Evolutionary conservation across 30 jellyfish, hydroid and myxozoan genomes (phyloP).

Genomic region (Mastigias papua): DNA sequence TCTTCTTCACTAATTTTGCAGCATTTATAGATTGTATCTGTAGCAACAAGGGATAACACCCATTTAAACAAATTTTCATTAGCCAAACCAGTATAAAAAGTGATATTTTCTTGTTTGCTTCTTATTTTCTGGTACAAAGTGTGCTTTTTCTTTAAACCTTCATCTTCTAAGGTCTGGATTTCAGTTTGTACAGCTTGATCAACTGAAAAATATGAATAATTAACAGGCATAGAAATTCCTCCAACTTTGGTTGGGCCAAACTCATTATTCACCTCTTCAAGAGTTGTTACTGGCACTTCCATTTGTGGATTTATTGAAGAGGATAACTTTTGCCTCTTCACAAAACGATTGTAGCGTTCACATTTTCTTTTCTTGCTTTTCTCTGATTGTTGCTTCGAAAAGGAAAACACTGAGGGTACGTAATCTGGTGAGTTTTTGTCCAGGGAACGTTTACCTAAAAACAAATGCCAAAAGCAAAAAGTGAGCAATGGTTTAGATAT

Average conservation of each 20-base stretch:
- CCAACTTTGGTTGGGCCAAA: conserved; percentile 8
- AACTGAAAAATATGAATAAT: background rate
- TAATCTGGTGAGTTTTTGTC: conserved; percentile 39
- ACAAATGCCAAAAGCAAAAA: background rate
- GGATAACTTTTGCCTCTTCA: conserved; percentile 20
- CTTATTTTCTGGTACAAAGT: conserved; percentile 38
- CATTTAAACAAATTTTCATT: conserved; percentile 15
- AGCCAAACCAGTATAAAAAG: conserved; percentile 53
- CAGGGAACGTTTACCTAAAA: conserved; percentile 31
- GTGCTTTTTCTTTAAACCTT: background rate
- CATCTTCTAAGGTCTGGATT: conserved; percentile 5
- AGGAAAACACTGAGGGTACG: conserved; percentile 46
- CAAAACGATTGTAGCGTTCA: background rate
- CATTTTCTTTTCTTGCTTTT: conserved; percentile 1
- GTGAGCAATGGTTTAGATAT: background rate
- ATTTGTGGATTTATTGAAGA: background rate
- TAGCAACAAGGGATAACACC: conserved; percentile 30
- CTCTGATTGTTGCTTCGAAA: conserved; percentile 2
- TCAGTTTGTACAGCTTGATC: conserved; percentile 28
- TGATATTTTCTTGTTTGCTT: conserved; percentile 16
- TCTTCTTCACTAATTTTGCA: conserved; percentile 11
- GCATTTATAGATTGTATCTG: background rate
- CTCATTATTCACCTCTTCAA: background rate
- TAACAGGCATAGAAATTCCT: conserved; percentile 5
- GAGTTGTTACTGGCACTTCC: conserved; percentile 9